A percentile compares a stretch with the other conserved stretches of the same genome.
phyloP scores from a whole-genome alignment of 2,797 vertebrate species.

The Oreortyx pictus region DNA sequence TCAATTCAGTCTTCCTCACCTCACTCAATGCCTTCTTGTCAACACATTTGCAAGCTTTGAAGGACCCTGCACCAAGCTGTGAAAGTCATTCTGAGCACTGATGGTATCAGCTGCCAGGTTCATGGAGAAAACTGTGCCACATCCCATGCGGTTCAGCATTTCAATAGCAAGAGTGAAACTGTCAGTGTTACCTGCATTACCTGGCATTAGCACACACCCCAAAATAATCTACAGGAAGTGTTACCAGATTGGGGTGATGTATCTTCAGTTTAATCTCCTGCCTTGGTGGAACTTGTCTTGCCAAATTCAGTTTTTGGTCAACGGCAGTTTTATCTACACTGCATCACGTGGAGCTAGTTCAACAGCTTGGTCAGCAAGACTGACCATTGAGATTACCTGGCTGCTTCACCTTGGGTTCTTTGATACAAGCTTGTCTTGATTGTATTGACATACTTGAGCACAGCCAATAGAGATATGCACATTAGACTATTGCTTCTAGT shows the following conservation, averaged over 20 bases:
- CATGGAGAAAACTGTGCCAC: slow-evolving; percentile 2
- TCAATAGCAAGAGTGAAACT: neutral
- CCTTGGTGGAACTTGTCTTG: neutral
- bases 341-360: neutral
- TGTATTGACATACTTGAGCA: neutral
- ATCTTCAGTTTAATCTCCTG: neutral
- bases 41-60: neutral
- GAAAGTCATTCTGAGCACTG: neutral
- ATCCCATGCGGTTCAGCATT: neutral
- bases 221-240: neutral
- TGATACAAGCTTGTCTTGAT: neutral
- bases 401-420: neutral
- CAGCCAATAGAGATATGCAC: neutral
- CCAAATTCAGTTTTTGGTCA: neutral
- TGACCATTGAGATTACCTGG: neutral
- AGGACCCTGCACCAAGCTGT: neutral
- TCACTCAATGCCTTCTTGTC: neutral
- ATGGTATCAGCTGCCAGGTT: neutral
- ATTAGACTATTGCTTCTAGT: neutral
- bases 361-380: neutral
- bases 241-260: neutral
- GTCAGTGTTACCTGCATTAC: neutral
- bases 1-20: neutral
- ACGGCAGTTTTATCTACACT: accelerated
- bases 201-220: neutral